Evolutionary conservation across 2,888 invertebrate genomes (phyloP), one percentile per base, ranked within the genome.

Genomic region (Drosophila infuscata): DNA sequence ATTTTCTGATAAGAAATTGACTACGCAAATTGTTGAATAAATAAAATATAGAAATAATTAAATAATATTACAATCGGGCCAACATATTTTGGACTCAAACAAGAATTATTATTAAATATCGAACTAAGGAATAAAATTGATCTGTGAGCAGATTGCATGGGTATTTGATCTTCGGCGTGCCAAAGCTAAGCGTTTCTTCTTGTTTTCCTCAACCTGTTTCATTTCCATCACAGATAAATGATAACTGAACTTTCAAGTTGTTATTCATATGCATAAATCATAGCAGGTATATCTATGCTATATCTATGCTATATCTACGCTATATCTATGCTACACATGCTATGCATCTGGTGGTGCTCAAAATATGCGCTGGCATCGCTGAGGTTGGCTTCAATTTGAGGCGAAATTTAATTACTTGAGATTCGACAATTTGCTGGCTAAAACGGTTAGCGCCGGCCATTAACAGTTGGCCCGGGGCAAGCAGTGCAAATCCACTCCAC

Each of bases 401-500:
- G 33, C 30, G 17, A 79, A 78, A 80, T 76, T 67, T 46, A 80
- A 71, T 68, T 71, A 68, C 33, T 32, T 63, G 60, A 36, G 66
- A 61, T 65, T 63, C 48, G 70, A 52, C 59, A 71, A 75, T 67
- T 64, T 64, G 63, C 20, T 57, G 46, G 41, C n/a, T 72, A 64
- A 72, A 58, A 49, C 29, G 30, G 65, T 72, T 70, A 62, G 72
- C 62, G 73, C 25, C 49, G 48, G 33, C 61, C 74, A 79, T 74
- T 78, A 59, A 56, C 59, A 63, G 51, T n/a, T 63, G 57, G 49
- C 58, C 49, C 30, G 12, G 17, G 57, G 63, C 65, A 20, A 46
- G 35, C 30, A 36, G 38, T 20, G 25, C 35, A 25, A 15, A 12
- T 3, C 20, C 20, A 12, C 46, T 2, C 25, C 2, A 8, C 2